A percentile compares a stretch with the other conserved stretches of the same genome.
Evolutionary conservation across 2,888 invertebrate species (phyloP).

Genomic region (Synergus japonicus): DNA sequence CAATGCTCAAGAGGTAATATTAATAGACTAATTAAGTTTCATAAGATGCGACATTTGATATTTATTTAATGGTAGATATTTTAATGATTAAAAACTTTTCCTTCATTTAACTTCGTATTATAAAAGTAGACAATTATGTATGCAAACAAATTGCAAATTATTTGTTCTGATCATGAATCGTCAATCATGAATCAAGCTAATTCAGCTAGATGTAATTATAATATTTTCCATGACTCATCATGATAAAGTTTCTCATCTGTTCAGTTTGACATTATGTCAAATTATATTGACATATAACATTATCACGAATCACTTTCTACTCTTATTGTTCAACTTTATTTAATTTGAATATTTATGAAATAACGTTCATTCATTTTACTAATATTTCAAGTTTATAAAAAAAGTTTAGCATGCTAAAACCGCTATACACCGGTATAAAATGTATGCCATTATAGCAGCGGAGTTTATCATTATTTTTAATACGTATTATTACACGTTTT

Average conservation of each 20-base stretch:
- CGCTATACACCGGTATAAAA: background rate
- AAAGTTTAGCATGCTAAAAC: background rate
- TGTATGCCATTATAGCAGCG: background rate
- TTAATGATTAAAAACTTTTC: constrained; percentile 2
- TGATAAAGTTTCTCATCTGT: background rate
- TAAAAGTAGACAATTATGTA: background rate
- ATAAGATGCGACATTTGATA: background rate
- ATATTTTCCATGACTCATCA: background rate
- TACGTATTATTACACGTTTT: background rate
- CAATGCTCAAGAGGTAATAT: constrained; percentile 84
- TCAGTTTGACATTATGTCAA: background rate
- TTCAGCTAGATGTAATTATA: background rate
- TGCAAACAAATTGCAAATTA: background rate
- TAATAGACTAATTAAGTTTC: background rate
- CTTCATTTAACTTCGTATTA: background rate
- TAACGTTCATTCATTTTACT: background rate
- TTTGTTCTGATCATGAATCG: background rate
- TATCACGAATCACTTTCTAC: background rate
- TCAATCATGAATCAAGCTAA: background rate
- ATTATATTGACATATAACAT: background rate
- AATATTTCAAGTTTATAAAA: background rate
- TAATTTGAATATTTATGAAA: background rate
- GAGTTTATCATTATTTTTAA: background rate
- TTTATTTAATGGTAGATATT: background rate
- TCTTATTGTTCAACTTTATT: background rate